phyloP scores from a whole-genome alignment of 2,113 vertebrate species.

The Stigmatopora argus region DNA sequence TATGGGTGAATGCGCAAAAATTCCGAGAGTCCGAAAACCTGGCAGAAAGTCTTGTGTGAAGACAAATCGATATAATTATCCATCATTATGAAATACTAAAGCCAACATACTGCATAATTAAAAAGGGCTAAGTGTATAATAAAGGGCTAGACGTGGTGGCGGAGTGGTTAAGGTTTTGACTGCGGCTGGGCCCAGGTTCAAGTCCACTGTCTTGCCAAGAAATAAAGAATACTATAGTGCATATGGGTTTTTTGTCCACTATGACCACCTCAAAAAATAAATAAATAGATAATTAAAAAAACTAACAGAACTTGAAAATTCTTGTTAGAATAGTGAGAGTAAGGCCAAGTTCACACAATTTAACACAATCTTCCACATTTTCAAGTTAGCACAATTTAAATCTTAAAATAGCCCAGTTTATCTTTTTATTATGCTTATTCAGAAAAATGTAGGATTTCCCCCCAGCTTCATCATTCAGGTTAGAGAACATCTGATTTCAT shows the following conservation, averaged over 20 bases:
- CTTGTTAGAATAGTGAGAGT: too few relatives aligned
- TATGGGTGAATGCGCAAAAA: background rate
- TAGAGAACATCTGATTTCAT: too few relatives aligned
- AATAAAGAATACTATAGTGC: background rate
- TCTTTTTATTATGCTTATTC: too few relatives aligned
- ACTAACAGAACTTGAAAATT: too few relatives aligned
- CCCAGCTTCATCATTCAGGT: too few relatives aligned
- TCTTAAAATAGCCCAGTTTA: too few relatives aligned
- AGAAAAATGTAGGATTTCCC: too few relatives aligned
- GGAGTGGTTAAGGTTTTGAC: background rate
- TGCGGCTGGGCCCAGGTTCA: background rate
- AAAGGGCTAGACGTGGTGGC: background rate
- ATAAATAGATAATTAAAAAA: too few relatives aligned
- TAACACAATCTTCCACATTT: too few relatives aligned
- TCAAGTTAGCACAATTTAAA: too few relatives aligned
- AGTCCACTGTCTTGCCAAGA: background rate
- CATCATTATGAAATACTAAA: constrained; percentile 1
- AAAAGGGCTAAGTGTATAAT: background rate
- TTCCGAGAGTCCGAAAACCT: background rate
- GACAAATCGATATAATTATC: background rate
- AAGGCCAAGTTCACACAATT: too few relatives aligned
- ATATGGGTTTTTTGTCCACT: background rate
- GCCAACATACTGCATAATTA: background rate
- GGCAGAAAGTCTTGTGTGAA: background rate
- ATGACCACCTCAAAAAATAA: background rate